Base-by-base conservation (phyloP, 2,797 vertebrate species). In the Pangasius larnaudii region DNA sequence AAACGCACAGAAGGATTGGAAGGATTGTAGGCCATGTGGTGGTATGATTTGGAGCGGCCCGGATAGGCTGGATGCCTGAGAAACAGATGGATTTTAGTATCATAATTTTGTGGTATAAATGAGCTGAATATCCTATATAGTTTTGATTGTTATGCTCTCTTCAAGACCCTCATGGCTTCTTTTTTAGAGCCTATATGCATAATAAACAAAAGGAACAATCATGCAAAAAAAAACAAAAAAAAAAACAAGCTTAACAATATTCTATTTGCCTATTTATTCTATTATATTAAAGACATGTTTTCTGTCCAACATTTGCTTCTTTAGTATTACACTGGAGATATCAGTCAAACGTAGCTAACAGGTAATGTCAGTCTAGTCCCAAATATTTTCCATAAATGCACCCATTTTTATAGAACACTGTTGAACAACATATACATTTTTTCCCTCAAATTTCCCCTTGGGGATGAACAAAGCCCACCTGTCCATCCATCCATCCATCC, bases 1-100 rank as follows among this genome's bases (percentile, higher is more conserved):
- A 84, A 94, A 74, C 93, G 94, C 88, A 93, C 87, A 22, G 93
- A 91, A 1, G 92, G 91, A 75, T 91, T 94, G 13, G 93, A 91
- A 1, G 92, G 91, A 75, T 91, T 94, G 11, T 95, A 95, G 0
- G 92, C 89, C 93, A 95, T 93, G 6, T 95, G 94, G 89, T 95
- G 95, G 79, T 95, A 95, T 89, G 96, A 92, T 92, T 96, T 97
- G 86, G 94, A 94, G 90, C 93, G 95, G 88, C 91, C 94, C 89
- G 95, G 88, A 71, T 94, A 90, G 0, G 90, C 94, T 13, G 92
- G 91, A n/a, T 94, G 93, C 94, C 98, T 99, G 92, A 84, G 80
- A 84, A 79, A 84, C 1, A 49, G 13, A 85, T 2, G 58, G 22
- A 69, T 84, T 56, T 80, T 80, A 61, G 61, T 51, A 51, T 33